Evolutionary conservation across 2,797 vertebrate species (phyloP).

Genomic region (Spondyliosoma cantharus): DNA sequence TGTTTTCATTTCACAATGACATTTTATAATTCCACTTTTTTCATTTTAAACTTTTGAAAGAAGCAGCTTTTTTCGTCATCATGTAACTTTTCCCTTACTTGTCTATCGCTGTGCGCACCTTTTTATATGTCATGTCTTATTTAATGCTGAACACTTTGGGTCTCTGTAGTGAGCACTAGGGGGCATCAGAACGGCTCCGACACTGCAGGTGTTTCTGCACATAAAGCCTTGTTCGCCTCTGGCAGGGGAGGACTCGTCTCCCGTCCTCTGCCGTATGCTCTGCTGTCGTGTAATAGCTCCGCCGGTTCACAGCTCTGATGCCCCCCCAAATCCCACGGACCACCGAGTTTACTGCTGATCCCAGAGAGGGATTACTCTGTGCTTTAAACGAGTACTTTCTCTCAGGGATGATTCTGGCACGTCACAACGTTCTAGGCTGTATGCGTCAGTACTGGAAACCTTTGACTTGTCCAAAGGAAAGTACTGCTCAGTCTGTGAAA

Average conservation of each 20-base stretch:
- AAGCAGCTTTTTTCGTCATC: background rate
- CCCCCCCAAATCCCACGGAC: background rate
- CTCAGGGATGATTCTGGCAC: background rate
- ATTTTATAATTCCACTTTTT: too few relatives aligned
- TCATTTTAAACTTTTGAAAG: background rate
- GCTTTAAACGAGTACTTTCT: background rate
- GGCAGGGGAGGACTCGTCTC: background rate
- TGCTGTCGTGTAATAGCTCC: background rate
- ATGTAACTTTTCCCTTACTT: background rate
- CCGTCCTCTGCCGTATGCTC: slow-evolving; percentile 28
- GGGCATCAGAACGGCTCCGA: slow-evolving; percentile 36
- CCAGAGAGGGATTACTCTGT: background rate
- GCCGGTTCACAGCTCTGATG: slow-evolving; percentile 11
- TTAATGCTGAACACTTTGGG: background rate
- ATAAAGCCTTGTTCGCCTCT: background rate
- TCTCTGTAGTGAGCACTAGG: slow-evolving; percentile 37
- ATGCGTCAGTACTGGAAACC: background rate
- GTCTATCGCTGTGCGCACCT: background rate
- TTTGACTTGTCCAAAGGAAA: too few relatives aligned
- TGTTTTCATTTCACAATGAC: too few relatives aligned
- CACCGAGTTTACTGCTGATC: background rate
- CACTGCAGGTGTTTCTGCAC: slow-evolving; percentile 29
- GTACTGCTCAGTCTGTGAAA: background rate
- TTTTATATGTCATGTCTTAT: background rate
- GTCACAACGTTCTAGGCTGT: too few relatives aligned